Conservation (phyloP, 1,140 invertebrate species). For the Hycleus phaleratus region DNA sequence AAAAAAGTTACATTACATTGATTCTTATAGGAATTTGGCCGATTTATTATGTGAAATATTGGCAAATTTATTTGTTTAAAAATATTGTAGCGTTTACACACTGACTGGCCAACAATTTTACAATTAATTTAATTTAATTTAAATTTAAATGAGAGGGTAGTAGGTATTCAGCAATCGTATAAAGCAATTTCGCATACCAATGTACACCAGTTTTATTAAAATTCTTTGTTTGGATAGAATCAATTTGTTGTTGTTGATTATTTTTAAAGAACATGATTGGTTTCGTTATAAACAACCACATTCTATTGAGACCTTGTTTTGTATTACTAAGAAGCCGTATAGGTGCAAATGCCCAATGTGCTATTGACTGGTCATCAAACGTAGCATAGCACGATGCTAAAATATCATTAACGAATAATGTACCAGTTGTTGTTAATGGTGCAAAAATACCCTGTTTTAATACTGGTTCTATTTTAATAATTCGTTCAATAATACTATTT, state of each 20-base stretch:
- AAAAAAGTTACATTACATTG: no score
- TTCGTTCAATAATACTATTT: constrained; percentile 50
- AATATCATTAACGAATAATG: constrained; percentile 82
- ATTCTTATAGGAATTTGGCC: no score
- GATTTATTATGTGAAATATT: no score
- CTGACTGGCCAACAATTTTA: no score
- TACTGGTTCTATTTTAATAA: constrained; percentile 52
- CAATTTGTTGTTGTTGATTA: constrained; percentile 12
- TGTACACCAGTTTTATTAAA: constrained; percentile 57
- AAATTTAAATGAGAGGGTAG: no score
- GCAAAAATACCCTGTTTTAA: constrained; percentile 72
- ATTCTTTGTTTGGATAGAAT: constrained; percentile 17
- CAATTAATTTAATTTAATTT: no score
- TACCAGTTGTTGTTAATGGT: constrained; percentile 81
- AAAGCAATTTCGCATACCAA: constrained; percentile 79
- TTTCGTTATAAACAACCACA: constrained; percentile 24
- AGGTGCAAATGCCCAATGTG: constrained; percentile 77
- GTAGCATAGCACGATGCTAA: constrained; percentile 92
- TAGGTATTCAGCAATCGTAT: constrained; percentile 34
- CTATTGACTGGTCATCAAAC: constrained; percentile 73
- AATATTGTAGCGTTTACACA: no score
- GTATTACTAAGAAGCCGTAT: constrained; percentile 53
- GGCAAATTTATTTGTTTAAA: no score
- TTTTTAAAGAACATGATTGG: constrained; percentile 27
- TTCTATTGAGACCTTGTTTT: constrained; percentile 30